Base-by-base conservation (phyloP, 2,888 invertebrate species). In the Quadroppia sp. region DNA sequence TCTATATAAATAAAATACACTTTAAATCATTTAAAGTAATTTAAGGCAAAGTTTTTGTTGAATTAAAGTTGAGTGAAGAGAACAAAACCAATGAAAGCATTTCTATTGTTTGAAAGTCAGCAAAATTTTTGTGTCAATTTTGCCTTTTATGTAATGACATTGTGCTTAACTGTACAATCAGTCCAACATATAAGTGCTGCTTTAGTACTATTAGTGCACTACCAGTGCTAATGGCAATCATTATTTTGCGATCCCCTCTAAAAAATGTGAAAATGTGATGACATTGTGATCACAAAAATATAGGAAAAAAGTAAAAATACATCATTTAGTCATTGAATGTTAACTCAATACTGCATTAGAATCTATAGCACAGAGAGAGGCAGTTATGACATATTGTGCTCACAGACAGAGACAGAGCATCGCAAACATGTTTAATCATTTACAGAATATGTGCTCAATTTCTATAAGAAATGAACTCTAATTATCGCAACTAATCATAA, bases 161-260 rank as follows among this genome's bases (percentile, higher is more conserved):
- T 30, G 56, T 30, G 28, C 56, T 56, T 56, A 56, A 30, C 56
- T 15, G 30, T 9, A 15, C 56, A 2, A 45, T 17, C 36, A 36
- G 36, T 15, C 45, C 45, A 15, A 17, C 28, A 56, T 56, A 25
- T 28, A 53, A 53, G 53, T 53, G 25, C 53, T 53, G 25, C n/a
- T n/a, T 20, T 53, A 53, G 23, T 53, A 1, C 11, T 11, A 50
- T 3, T 25, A 25, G 23, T 53, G 25, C 25, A 23, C 11, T 23
- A 9, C 53, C 53, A 56, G 56, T 56, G 56, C 56, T 56, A 56
- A 56, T 56, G 56, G 56, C 56, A 56, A 56, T 56, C 56, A 56
- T 56, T 56, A 56, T 56, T 56, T 56, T 56, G 56, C 56, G 56
- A 56, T 56, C 56, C 56, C 56, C 56, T 56, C 56, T 28, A 56